Base-by-base conservation (phyloP, 2,113 vertebrate species). In the Asarcornis scutulata region DNA sequence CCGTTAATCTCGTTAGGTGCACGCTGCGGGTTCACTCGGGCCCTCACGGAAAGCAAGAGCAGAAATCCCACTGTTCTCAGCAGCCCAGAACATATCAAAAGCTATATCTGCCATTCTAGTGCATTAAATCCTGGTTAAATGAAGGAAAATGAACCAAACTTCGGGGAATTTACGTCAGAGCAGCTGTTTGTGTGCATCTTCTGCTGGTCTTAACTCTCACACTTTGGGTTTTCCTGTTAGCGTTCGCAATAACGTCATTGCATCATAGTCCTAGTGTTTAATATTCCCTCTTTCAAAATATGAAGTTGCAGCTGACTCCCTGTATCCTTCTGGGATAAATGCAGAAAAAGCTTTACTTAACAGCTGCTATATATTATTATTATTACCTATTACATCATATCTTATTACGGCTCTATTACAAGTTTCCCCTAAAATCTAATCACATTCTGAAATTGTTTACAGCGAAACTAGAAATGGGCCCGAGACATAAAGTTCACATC, bases 311-410 rank as follows among this genome's bases (percentile, higher is more conserved):
- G 96, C 97, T 96, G 95, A 97, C 95, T 97, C 86, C 91, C 58
- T 89, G 92, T 88, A 96, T 97, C 94, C 94, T 97, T 96, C 77
- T 90, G 96, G 96, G 96, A 96, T 92, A 93, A 97, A 96, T 0
- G 68, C 69, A 96, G 88, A 92, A 96, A 97, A 83, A 85, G 36
- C 40, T 95, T 96, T 96, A 92, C 93, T 93, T 94, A 97, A 94
- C 96, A 97, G 97, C 96, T 97, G 97, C 96, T 96, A 88, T 92
- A 81, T 96, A 97, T 97, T 97, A 96, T 94, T 96, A 95, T 95
- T 97, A 95, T 96, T 96, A 82, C 95, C 91, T 94, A 96, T 97
- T 97, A 97, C 97, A 97, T 96, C 96, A 97, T 95, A 97, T 97
- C 95, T 96, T 94, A 96, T 96, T 97, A 95, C 93, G 89, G 91